Evolutionary conservation across 30 jellyfish, hydroid and myxozoan species (phyloP), one percentile per base, ranked within the genome.

Genomic region (Cassiopea andromeda): DNA sequence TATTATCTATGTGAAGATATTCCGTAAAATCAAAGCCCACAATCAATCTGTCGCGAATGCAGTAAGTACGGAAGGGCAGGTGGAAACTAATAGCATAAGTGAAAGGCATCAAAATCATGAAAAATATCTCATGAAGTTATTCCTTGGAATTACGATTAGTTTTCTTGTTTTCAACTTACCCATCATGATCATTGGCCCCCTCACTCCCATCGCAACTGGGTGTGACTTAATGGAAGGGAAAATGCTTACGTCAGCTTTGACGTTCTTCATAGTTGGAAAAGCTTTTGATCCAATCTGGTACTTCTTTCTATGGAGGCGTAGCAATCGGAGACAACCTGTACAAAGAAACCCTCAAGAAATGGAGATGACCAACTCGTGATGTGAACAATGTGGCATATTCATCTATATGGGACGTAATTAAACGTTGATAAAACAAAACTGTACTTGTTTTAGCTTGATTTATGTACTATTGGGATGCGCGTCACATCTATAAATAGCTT

Each of bases 221-320:
- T 64, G 73, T 17, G 73, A 14, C 73, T 4, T 27, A 9, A 27
- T 64, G 43, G 27, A 64, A 17, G 73, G 73, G 73, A 64, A 64
- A 4, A 16, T 64, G 73, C 73, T 9, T 2, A 64, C 43, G 43
- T 64, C 73, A 5, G 73, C 73, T 2, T 2, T 17, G 6, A 14
- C 15, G 2, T 64, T 64, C 73, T 4, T 14, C 73, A 64, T 64
- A 13, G 2, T 64, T 13, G 73, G 73, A 5, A 64, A 2, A 27
- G 73, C 73, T 64, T 64, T 64, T 27, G 73, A 64, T 64, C 73
- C 73, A 14, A 4, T 64, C 15, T 64, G 73, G 73, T 64, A 64
- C 15, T 64, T 64, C 27, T 64, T 64, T 64, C 73, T 64, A 7
- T 64, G 73, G 73, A 14, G 43, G 15, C 73, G 73, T 64, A 17